These are phyloP conservation scores for Rotaria socialis DNA, from an alignment of 2,888 invertebrate species.

Conservation along the genomic window DNA sequence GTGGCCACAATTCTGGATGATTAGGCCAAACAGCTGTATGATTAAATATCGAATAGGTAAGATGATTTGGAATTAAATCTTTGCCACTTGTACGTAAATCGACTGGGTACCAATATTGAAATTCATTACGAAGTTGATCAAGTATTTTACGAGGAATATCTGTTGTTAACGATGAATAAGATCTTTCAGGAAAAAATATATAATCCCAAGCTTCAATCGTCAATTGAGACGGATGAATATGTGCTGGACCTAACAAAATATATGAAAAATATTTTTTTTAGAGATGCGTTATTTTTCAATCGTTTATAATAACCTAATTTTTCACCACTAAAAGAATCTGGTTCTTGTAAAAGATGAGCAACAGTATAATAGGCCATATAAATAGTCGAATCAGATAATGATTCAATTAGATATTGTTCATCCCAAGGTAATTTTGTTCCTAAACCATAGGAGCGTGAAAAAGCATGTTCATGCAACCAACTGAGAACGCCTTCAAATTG, in stretches of 20 bases:
- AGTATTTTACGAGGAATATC: constrained; percentile 71
- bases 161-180: constrained; percentile 64
- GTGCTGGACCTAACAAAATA: neutral
- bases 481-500: constrained; percentile 83
- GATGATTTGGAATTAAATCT: constrained; percentile 92
- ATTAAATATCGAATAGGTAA: constrained; percentile 89
- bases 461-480: constrained; percentile 97
- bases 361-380: constrained; percentile 97
- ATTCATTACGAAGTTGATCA: constrained; percentile 76
- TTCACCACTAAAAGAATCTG: constrained; percentile 67
- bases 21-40: constrained; percentile 93
- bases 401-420: constrained; percentile 90
- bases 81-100: constrained; percentile 89
- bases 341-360: constrained; percentile 81
- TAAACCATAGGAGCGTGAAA: constrained; percentile 90
- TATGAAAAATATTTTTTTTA: too few species aligned
- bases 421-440: constrained; percentile 97
- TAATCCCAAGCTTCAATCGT: constrained; percentile 94
- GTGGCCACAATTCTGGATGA: constrained; percentile 72
- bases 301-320: constrained; percentile 57
- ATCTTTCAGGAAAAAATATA: constrained; percentile 69
- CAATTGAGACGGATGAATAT: constrained; percentile 69
- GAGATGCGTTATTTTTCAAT: constrained; percentile 35
- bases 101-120: constrained; percentile 94
- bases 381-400: constrained; percentile 95